Evolutionary conservation across 2,113 vertebrate genomes (phyloP).

Genomic region (Campylomormyrus numenius): DNA sequence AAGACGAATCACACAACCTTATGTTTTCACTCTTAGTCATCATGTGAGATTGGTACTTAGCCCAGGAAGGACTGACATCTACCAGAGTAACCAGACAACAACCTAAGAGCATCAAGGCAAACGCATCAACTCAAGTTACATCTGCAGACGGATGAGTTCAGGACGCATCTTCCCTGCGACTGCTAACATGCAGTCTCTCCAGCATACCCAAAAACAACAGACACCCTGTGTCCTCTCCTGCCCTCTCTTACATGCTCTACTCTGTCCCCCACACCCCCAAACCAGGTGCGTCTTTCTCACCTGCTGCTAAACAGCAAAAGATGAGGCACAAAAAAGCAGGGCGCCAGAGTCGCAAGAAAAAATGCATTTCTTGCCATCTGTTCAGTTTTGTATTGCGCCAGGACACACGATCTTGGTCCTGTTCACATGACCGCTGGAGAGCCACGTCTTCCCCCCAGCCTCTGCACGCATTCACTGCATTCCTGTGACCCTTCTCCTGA

Average conservation of each 20-base stretch:
- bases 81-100: neutral
- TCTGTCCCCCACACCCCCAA: neutral
- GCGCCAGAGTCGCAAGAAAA: neutral
- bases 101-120: neutral
- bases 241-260: neutral
- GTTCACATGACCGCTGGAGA: neutral
- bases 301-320: neutral
- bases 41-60: neutral
- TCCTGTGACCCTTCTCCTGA: neutral
- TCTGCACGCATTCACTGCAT: neutral
- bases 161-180: neutral
- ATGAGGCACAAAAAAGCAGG: neutral
- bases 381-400: neutral
- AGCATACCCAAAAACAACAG: neutral
- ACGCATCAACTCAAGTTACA: neutral
- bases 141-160: neutral
- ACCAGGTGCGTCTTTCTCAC: neutral
- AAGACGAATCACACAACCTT: neutral
- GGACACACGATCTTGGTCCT: too few relatives aligned
- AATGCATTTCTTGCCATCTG: neutral
- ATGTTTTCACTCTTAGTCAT: constrained; percentile 2
- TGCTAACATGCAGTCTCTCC: neutral
- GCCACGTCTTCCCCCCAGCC: neutral
- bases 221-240: neutral
- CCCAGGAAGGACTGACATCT: neutral